Evolutionary conservation across 35 echinoderm and acorn worm genomes (phyloP), one percentile per base, ranked within the genome.

Genomic region (Apostichopus parvimensis): DNA sequence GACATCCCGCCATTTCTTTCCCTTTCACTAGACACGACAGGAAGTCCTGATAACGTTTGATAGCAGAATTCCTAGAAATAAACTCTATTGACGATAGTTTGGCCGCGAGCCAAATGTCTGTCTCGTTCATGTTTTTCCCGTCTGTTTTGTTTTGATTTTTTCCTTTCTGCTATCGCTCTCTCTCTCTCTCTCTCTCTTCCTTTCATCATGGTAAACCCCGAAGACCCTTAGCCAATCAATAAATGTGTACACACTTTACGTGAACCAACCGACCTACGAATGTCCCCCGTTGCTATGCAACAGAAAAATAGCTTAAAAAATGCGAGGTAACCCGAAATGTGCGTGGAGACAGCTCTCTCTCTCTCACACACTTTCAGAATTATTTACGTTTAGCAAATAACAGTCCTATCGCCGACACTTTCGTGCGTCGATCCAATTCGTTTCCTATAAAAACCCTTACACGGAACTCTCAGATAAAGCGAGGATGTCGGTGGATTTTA

Each of bases 221-320:
- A 45, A 45, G 34, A 59, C 53, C 28, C 14, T 17, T 52, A 54
- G 20, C 28, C 11, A 82, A 55, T 12, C 9, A 55, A 82, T 14
- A 55, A 6, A 10, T 54, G 5, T 54, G n/a, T 84, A 45, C 34
- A 84, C 54, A 54, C 81, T 84, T 17, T 23, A 55, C 57, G 58
- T 84, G 81, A 84, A 84, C 81, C 57, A 21, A 58, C 56, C 22
- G 81, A 84, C 28, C 81, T 84, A 55, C 10, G 17, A 58, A 84
- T 84, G 18, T 58, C 81, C 34, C 21, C 54, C 21, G 81, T 84
- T 84, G 81, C 81, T 23, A 58, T 8, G 81, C 54, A 84, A 84
- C 81, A 23, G 13, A 58, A 22, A 25, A 20, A 7, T 11, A 75
- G 15, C 20, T 75, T 18, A 18, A 20, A 20, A 75, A 20, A 75